These are phyloP conservation scores for Oophaga pumilio DNA, from an alignment of 2,113 vertebrate species.

Conservation along the genomic window DNA sequence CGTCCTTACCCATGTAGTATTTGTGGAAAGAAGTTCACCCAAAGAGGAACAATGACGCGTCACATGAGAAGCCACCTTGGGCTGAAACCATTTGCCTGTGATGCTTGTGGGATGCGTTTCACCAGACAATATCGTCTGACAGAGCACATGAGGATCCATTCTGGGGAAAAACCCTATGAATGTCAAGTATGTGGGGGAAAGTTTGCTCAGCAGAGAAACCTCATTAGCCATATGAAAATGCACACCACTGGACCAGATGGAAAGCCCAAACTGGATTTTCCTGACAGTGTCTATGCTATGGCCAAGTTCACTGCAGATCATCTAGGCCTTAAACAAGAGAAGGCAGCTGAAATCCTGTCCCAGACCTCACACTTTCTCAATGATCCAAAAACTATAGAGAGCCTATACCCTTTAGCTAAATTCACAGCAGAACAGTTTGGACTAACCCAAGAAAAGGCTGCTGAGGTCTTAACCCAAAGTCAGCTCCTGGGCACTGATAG, in stretches of 20 bases:
- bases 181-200: conserved; percentile 98
- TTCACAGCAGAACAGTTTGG: conserved; percentile 90
- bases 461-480: conserved; percentile 83
- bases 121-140: conserved; percentile 98
- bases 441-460: conserved; percentile 88
- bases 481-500: conserved; percentile 79
- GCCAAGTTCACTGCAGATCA: conserved; percentile 92
- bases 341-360: conserved; percentile 86
- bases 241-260: conserved; percentile 80
- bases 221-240: conserved; percentile 99
- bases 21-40: conserved; percentile 99
- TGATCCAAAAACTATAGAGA: conserved; percentile 91
- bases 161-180: conserved; percentile 97
- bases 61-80: conserved; percentile 99
- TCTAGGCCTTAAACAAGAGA: conserved; percentile 92
- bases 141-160: conserved; percentile 99
- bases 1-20: conserved; percentile 97
- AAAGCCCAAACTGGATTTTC: conserved; percentile 92
- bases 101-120: conserved; percentile 98
- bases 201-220: conserved; percentile 98
- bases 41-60: conserved; percentile 97
- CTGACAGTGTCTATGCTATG: conserved; percentile 90
- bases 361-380: conserved; percentile 91
- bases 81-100: conserved; percentile 96
- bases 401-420: conserved; percentile 92